Base-by-base conservation (phyloP, 2,888 invertebrate genomes). In the Hyposoter didymator region DNA sequence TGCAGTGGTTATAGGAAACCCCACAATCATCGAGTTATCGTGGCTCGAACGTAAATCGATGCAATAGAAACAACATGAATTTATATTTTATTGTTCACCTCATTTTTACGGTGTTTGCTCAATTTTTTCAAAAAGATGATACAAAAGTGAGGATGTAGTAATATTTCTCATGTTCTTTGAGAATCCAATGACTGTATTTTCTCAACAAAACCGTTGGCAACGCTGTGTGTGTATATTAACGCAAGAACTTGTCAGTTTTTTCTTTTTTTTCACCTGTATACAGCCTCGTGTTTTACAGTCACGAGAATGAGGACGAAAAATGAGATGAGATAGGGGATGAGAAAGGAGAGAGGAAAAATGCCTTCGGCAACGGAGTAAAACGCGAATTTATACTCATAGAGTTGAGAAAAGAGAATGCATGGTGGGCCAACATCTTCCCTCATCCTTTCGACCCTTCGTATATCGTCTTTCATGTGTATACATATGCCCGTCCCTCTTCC, bases 341-440 rank as follows among this genome's bases (percentile, higher is more conserved):
- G 74, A 69, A 47, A 76, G 74, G 39, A 47, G 52, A 64, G 55
- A 64, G 84, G 45, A 52, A 45, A 74, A 43, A 69, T 52, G 70
- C 66, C 79, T 76, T 72, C 66, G 69, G 73, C 78, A 67, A 62
- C 70, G 32, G 59, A 72, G 79, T 69, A 67, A 75, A 72, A 82
- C 55, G 45, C n/a, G 75, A 85, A 85, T 85, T 85, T 82, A 82
- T 79, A 79, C 85, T 85, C 79, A 85, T 82, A 79, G 64, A 75
- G 79, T 79, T 66, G 75, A 75, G 82, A 79, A 55, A 59, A 59
- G 66, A 72, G 82, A 76, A 82, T 47, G 72, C 47, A 22, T 14
- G 59, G 74, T 28, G 43, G 47, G 22, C 62, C 3, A 59, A 39
- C 35, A 39, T 81, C 59, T 59, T 35, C 22, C 39, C 64, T 72